Evolutionary conservation across 2,888 invertebrate species (phyloP), one percentile per base, ranked within the genome.

Genomic region (Calameuta pallipes): DNA sequence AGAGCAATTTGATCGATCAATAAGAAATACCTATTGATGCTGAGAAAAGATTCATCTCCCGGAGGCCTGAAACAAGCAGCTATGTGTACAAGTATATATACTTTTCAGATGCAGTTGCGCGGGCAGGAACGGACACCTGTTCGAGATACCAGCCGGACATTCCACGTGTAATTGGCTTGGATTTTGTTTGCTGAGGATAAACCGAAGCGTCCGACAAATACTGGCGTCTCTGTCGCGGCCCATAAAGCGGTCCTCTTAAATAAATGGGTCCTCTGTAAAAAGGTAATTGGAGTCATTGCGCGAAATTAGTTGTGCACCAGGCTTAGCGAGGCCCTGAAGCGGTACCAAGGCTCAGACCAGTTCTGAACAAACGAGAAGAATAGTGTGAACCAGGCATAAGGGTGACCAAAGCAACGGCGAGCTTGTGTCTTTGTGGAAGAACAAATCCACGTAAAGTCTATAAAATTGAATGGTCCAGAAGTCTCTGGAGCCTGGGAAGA

Each of bases 181-280:
- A 89, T 89, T 88, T 89, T 87, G 88, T 88, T 86, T 86, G 85
- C 85, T 78, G 84, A 87, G 87, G 82, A 87, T 88, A 88, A 88
- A 88, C 86, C 82, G 84, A 81, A 56, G 23, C 77, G 76, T 79
- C 83, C 84, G 81, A 84, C 84, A 83, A 85, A 85, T 85, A 83
- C 83, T 80, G 68, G 34, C 77, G 80, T 75, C 69, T 76, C 73
- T 9, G 76, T 70, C 76, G 69, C 69, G 36, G 75, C 76, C 76
- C 71, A 31, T 35, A 34, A 13, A 36, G 37, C 76, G 73, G 75
- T 74, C 76, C 74, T 78, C 79, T 82, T 77, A 84, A 85, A 84
- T 83, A 85, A 87, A 83, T 82, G 82, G 80, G 81, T 82, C 84
- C 81, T 80, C 76, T 78, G 80, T 84, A 87, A 87, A 89, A 89